phyloP scores from a whole-genome alignment of 2,113 vertebrate genomes.

The Corythornis cristatus region DNA sequence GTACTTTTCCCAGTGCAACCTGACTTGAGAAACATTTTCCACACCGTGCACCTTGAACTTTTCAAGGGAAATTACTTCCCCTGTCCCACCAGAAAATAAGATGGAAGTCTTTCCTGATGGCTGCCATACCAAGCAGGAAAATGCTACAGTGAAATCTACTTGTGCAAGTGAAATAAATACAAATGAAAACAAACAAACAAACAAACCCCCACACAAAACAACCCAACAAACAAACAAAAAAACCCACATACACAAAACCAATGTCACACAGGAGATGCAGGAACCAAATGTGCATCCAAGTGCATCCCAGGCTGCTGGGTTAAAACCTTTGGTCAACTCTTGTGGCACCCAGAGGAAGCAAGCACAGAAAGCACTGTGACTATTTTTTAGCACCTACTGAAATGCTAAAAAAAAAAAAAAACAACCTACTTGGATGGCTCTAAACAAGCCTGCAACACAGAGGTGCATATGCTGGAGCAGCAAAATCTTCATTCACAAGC shows the following conservation, averaged over 20 bases:
- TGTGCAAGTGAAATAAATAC: neutral
- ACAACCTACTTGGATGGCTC: neutral
- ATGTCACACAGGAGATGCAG: neutral
- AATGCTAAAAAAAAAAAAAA: neutral
- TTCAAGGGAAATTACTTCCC: neutral
- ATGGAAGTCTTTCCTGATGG: neutral
- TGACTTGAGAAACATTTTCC: neutral
- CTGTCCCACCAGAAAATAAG: neutral
- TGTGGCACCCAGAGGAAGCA: rapidly evolving
- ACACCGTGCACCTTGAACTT: neutral
- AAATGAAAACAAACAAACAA: no score
- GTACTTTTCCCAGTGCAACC: neutral
- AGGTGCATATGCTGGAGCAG: rapidly evolving
- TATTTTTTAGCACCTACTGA: neutral
- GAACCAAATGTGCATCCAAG: neutral
- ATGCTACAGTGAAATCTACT: rapidly evolving
- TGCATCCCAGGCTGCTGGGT: neutral
- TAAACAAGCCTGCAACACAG: neutral
- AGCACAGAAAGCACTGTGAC: rapidly evolving
- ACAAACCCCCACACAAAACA: no score
- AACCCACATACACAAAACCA: no score
- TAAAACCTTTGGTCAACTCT: neutral
- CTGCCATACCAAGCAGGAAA: neutral
- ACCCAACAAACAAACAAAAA: no score
- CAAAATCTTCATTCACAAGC: neutral